Base-by-base conservation (phyloP, 2,797 vertebrate genomes). In the Clamator glandarius region DNA sequence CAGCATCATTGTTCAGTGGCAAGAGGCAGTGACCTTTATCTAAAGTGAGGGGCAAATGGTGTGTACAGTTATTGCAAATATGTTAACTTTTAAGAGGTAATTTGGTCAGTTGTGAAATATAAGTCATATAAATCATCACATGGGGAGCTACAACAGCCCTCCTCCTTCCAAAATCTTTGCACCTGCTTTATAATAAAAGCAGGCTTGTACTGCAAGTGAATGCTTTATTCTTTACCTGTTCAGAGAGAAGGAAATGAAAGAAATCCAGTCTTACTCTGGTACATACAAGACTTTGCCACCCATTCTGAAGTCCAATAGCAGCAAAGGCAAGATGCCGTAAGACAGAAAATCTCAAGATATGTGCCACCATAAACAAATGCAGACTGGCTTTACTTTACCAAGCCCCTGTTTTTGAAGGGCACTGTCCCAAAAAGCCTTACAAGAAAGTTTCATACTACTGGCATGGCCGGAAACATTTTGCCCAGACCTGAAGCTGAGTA, bases 101-200 rank as follows among this genome's bases (percentile, higher is more conserved):
- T 70, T 87, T 67, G 24, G 48, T 93, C 70, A 84, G 64, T 63
- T 89, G 84, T 39, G 84, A 95, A 72, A 91, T 90, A 52, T 70
- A 81, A 76, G 74, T 69, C 29, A 51, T 2, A 2, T 61, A 87
- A 89, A 50, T 87, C 0, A 0, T 67, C 88, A 87, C 39, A 51
- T 16, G 31, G 52, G 39, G 70, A 92, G 52, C 61, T 61, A 78
- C 16, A 41, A 9, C 41, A 35, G 15, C n/a, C 48, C 54, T 62
- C 46, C 61, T 70, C 24, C 52, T 84, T 83, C 72, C 59, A 82
- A 70, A 86, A 74, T 76, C 17, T 44, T n/a, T 75, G 92, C 28
- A 25, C 36, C 67, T 92, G 50, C 23, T 76, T 39, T 12, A 33
- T 75, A 55, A 54, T 58, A 75, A 85, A 66, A 63, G 9, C 35